These are phyloP conservation scores for Sepioteuthis lessoniana DNA, from an alignment of 2,888 invertebrate genomes.

Conservation along the genomic window DNA sequence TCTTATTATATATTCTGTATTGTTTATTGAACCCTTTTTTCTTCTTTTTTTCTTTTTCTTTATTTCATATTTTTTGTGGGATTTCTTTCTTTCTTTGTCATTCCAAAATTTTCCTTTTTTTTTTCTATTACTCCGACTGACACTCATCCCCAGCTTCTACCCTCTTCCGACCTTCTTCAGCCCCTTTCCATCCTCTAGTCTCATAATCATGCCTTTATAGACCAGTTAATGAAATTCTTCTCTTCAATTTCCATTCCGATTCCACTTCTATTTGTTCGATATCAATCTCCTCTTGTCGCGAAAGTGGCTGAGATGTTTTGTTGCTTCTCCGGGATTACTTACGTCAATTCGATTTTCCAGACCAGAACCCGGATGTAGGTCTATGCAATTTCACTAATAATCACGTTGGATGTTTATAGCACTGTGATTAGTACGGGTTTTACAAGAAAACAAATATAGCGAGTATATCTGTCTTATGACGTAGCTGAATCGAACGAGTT, in stretches of 20 bases:
- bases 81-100: background rate
- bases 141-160: background rate
- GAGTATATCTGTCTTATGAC: no score
- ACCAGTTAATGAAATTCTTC: conserved; percentile 33
- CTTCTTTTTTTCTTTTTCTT: no score
- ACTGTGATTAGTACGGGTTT: background rate
- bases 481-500: no score
- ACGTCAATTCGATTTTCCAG: conserved; percentile 33
- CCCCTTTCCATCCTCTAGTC: background rate
- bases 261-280: conserved; percentile 8
- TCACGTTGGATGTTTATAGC: background rate
- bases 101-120: background rate
- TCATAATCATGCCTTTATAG: conserved; percentile 14
- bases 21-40: background rate
- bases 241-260: conserved; percentile 12
- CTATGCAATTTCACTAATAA: background rate
- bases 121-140: background rate
- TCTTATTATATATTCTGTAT: background rate
- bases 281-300: conserved; percentile 17
- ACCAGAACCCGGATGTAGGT: background rate
- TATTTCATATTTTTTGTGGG: rapidly evolving
- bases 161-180: background rate
- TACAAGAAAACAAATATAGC: background rate
- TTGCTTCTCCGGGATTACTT: conserved; percentile 13
- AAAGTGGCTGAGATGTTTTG: conserved; percentile 23